Percentiles rank a stretch among this genome's conserved stretches.
Evolutionary conservation across 2,888 invertebrate genomes (phyloP).

Genomic region (Doris montereyensis): DNA sequence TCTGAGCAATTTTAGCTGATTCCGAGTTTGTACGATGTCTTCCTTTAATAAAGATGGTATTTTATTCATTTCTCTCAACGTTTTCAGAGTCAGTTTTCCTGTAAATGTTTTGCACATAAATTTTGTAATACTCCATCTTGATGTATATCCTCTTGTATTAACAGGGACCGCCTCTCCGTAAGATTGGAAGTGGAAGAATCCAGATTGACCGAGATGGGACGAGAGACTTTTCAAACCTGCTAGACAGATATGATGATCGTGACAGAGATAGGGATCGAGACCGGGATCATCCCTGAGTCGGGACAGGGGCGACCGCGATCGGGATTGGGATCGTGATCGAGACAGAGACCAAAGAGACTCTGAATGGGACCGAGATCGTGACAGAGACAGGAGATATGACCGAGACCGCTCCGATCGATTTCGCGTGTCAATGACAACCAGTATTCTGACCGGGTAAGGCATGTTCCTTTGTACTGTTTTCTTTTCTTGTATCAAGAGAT

Average conservation of each 20-base stretch:
- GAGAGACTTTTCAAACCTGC: conserved; percentile 42
- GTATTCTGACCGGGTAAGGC: too few species aligned
- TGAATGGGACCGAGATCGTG: conserved; percentile 33
- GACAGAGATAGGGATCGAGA: conserved; percentile 24
- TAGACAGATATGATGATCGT: conserved; percentile 39
- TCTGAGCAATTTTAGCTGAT: too few species aligned
- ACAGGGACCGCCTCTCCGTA: too few species aligned
- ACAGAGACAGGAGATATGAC: conserved; percentile 38
- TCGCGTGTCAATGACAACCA: too few species aligned
- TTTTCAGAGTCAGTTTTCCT: too few species aligned
- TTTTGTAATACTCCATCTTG: background rate
- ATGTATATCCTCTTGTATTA: conserved; percentile 25
- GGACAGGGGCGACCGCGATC: conserved; percentile 44
- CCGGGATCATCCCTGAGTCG: conserved; percentile 50
- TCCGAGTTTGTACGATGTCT: too few species aligned
- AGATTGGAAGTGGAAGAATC: conserved; percentile 87
- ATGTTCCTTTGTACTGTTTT: too few species aligned
- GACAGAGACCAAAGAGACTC: conserved; percentile 43
- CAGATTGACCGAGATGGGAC: conserved; percentile 78
- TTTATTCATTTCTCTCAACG: too few species aligned
- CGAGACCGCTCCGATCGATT: conserved; percentile 43
- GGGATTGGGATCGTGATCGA: conserved; percentile 50
- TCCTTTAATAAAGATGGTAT: too few species aligned
- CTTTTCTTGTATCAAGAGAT: too few species aligned
- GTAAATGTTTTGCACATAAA: background rate